phyloP scores from a whole-genome alignment of 2,113 vertebrate species.

The Oceanites oceanicus region DNA sequence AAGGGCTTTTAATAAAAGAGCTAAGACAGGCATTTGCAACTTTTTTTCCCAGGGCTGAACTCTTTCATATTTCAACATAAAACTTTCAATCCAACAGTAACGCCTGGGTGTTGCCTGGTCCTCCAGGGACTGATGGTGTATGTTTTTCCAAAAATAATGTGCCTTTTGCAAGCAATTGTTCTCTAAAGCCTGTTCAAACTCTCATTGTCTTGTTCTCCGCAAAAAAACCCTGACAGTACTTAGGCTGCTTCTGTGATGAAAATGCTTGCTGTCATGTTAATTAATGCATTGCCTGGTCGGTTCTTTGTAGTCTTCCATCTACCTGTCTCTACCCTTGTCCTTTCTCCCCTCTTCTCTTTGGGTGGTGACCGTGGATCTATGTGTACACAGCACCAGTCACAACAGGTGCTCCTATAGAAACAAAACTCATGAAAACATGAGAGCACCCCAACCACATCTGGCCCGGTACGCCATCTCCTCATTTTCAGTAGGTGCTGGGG shows the following conservation, averaged over 20 bases:
- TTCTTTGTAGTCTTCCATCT: neutral
- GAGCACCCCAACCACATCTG: neutral
- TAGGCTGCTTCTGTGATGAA: neutral
- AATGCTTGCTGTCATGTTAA: neutral
- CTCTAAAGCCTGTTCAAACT: neutral
- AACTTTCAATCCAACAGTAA: neutral
- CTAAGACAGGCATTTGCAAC: neutral
- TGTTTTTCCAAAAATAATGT: neutral
- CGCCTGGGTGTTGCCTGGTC: neutral
- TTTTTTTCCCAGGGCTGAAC: neutral
- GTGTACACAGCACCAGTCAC: neutral
- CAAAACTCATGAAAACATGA: neutral
- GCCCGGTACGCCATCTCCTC: fast-evolving
- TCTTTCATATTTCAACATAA: neutral
- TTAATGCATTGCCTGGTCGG: neutral
- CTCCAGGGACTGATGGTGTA: neutral
- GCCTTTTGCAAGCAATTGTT: neutral
- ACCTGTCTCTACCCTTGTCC: neutral
- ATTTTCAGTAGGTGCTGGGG: neutral
- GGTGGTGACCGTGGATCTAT: fast-evolving
- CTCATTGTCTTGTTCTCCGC: neutral
- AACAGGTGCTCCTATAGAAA: neutral
- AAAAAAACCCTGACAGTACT: neutral
- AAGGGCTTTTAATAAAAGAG: neutral
- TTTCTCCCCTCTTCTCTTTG: neutral